Percentiles rank a stretch among this genome's conserved stretches.
phyloP scores from a whole-genome alignment of 2,113 vertebrate genomes.

The Passer domesticus region DNA sequence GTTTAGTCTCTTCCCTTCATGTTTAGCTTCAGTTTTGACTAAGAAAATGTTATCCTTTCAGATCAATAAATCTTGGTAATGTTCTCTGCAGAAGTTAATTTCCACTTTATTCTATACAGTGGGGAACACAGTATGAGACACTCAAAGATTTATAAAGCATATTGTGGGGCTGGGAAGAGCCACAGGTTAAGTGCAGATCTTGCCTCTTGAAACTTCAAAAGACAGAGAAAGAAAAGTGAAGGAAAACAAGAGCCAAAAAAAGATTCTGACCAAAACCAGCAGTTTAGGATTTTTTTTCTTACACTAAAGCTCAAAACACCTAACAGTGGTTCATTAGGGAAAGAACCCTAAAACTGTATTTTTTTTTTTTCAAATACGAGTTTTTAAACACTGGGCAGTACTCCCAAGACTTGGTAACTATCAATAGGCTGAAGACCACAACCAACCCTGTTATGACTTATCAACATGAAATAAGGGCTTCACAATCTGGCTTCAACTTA shows the following conservation, averaged over 20 bases:
- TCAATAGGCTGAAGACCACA: neutral
- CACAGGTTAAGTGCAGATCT: neutral
- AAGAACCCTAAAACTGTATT: neutral
- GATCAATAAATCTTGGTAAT: constrained; percentile 49
- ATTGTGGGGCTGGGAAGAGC: neutral
- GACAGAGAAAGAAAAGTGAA: neutral
- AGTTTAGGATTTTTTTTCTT: neutral
- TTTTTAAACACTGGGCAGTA: neutral
- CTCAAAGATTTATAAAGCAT: constrained; percentile 46
- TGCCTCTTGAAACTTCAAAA: constrained; percentile 35
- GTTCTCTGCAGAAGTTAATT: constrained; percentile 29
- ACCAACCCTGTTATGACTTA: neutral
- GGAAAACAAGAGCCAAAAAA: neutral
- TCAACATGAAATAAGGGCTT: neutral
- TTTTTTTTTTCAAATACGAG: neutral
- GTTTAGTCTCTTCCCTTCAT: constrained; percentile 46
- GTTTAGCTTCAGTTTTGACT: constrained; percentile 36
- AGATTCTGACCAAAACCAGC: neutral
- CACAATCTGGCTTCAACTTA: neutral
- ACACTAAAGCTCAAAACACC: neutral
- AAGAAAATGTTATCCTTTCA: constrained; percentile 41
- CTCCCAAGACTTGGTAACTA: neutral
- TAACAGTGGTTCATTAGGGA: neutral
- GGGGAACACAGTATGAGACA: constrained; percentile 27
- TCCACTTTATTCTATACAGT: constrained; percentile 57